Base-by-base conservation (phyloP, 1,140 invertebrate species). In the Halictus rubicundus region DNA sequence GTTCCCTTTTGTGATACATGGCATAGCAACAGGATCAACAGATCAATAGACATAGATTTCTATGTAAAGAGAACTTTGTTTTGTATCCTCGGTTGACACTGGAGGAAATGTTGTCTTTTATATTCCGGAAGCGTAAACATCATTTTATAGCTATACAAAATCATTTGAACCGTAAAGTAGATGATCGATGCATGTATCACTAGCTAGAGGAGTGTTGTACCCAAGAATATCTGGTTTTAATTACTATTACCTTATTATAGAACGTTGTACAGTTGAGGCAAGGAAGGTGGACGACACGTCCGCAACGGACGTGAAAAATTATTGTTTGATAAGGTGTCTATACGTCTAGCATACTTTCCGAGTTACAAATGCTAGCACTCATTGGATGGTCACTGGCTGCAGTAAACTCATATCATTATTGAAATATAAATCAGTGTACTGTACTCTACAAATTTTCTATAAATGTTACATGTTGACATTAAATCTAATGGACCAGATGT, bases 401-500 rank as follows among this genome's bases (percentile, higher is more conserved):
- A 90, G 80, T 86, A 84, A 85, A 90, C 82, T 90, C 91, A 92
- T 93, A 93, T 92, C 91, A 92, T 83, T 89, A 87, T 86, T 87
- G 71, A 90, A 86, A 88, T 87, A 88, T 86, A 87, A 90, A 89
- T 91, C 85, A 89, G 87, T 92, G 90, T 91, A 92, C 82, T 87
- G 76, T 91, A 88, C 89, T 89, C 87, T 91, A 92, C 89, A 91
- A 91, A 92, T 93, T 91, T 93, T 93, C 91, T 93, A 92, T 93
- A 88, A 90, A 90, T 90, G 92, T 92, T 93, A 91, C 89, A 91
- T 91, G 90, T 92, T 90, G 77, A 88, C 64, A 84, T 32, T 86
- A 82, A 88, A 87, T 92, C 86, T 91, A 92, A 92, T 88, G 92
- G 91, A 93, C 91, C 92, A 93, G 90, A 92, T 92, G 89, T 92